Conservation (phyloP, 1,140 invertebrate genomes). For the Scylla paramamosain region DNA sequence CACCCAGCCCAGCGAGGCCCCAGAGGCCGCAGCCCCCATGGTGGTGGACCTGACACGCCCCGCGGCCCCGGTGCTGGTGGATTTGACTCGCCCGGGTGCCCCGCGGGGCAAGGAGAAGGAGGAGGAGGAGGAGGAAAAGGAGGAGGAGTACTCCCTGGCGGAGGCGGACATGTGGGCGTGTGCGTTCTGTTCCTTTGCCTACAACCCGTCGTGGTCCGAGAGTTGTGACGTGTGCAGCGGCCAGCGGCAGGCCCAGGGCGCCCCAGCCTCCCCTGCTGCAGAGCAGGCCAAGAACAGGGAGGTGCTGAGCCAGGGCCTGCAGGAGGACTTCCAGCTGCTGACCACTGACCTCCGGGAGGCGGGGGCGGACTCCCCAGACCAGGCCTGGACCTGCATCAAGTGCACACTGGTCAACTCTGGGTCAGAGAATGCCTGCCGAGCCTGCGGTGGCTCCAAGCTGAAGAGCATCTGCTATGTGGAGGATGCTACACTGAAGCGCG, state of each 20-base stretch:
- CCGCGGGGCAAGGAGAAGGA: not conserved
- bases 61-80: slow-evolving; percentile 79
- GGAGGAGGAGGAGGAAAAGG: not conserved
- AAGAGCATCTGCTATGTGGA: slow-evolving; percentile 79
- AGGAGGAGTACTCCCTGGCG: slow-evolving; percentile 80
- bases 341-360: slow-evolving; percentile 79
- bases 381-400: slow-evolving; percentile 91
- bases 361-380: slow-evolving; percentile 78
- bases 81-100: not conserved
- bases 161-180: slow-evolving; percentile 91
- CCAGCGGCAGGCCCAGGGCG: slow-evolving; percentile 81
- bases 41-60: slow-evolving; percentile 61
- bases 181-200: slow-evolving; percentile 91
- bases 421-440: slow-evolving; percentile 86
- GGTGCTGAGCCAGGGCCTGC: slow-evolving; percentile 81
- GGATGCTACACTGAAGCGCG: slow-evolving; percentile 82
- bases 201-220: slow-evolving; percentile 89
- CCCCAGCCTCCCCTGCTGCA: not conserved
- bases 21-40: slow-evolving; percentile 22
- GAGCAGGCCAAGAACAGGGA: slow-evolving; percentile 61
- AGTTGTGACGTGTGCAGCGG: slow-evolving; percentile 90
- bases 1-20: slow-evolving; percentile 26
- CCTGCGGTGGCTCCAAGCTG: slow-evolving; percentile 90
- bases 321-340: slow-evolving; percentile 82
- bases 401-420: slow-evolving; percentile 91